Base-by-base conservation (phyloP, 2,888 invertebrate genomes). In the Macaria notata region DNA sequence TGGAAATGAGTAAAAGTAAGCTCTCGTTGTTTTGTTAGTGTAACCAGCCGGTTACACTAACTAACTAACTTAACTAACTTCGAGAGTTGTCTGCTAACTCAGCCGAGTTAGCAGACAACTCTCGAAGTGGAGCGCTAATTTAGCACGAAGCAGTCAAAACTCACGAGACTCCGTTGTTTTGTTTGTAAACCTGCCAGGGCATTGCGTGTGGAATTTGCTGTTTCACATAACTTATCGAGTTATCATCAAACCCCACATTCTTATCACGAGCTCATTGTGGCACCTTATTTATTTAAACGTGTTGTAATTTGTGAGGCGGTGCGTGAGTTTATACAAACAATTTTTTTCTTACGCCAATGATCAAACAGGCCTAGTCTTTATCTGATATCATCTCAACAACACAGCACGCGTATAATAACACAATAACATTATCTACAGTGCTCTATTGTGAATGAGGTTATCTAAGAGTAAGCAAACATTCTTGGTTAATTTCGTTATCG, bases 361-460 rank as follows among this genome's bases (percentile, higher is more conserved):
- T 54, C 48, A 50, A 54, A 63, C 49, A 60, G n/a, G 57, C 43
- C 42, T 19, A 19, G 44, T n/a, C 33, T 46, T 47, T 39, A 54
- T 53, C 49, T 63, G 63, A 56, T 57, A 60, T 62, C 58, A 65
- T 58, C 58, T 51, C 43, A 56, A 59, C 42, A 58, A 54, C 46
- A 56, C 33, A 44, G 36, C 49, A 57, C 51, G 54, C 56, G 49
- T 61, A 38, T 55, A 59, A n/a, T 42, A 59, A 55, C 53, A 61
- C 52, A 59, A 63, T 57, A 60, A 61, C 41, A 63, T 56, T 64
- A 63, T 63, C 62, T 57, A 8, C 51, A 61, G 49, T 46, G 33
- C 46, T 45, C 48, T 33, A 48, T 59, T 60, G 54, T 61, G 56
- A 63, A 64, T 64, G 58, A 61, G 64, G 66, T 66, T 66, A 66